phyloP scores from a whole-genome alignment of 2,888 invertebrate genomes.

The Ferrisia virgata region DNA sequence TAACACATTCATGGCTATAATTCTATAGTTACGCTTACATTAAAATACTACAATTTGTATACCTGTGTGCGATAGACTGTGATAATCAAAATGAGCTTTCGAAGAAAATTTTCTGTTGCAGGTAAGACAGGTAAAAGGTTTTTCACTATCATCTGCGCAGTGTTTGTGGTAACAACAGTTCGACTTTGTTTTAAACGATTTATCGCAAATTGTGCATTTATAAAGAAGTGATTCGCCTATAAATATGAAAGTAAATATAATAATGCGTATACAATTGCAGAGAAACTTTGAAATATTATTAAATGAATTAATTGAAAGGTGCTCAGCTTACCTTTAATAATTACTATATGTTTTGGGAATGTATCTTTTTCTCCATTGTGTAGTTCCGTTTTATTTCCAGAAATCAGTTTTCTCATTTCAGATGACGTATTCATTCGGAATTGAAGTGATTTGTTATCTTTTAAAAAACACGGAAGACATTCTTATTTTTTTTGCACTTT shows the following conservation, averaged over 20 bases:
- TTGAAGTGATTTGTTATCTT: neutral
- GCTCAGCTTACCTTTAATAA: neutral
- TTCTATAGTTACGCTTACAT: too few relatives aligned
- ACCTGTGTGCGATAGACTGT: slow-evolving; percentile 18
- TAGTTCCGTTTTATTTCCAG: neutral
- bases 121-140: slow-evolving; percentile 2
- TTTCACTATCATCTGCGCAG: slow-evolving; percentile 19
- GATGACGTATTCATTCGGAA: neutral
- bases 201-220: slow-evolving; percentile 33
- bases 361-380: neutral
- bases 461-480: neutral
- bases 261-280: too few relatives aligned
- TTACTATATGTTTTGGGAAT: neutral
- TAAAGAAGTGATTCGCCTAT: neutral
- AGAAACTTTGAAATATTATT: too few relatives aligned
- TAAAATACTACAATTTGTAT: neutral
- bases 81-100: slow-evolving; percentile 31
- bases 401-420: neutral
- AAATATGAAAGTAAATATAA: neutral
- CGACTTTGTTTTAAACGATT: slow-evolving; percentile 36
- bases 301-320: neutral
- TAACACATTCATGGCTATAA: neutral
- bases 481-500: neutral
- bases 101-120: slow-evolving; percentile 29
- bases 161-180: slow-evolving; percentile 42